Conservation (phyloP, 2,797 vertebrate genomes). For the Sandelia bainsii region DNA sequence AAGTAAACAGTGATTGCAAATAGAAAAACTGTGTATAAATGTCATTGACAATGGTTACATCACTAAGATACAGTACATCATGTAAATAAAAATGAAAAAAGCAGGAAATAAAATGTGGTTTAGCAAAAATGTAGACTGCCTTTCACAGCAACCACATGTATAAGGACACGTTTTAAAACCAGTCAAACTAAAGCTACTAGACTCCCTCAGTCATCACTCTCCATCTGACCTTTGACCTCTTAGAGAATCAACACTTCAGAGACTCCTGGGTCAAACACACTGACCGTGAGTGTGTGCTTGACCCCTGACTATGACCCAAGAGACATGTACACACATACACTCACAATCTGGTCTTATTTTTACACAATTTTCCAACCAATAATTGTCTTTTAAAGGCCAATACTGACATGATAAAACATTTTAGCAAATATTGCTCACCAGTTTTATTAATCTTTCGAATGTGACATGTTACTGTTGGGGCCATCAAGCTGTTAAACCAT, state of each 20-base stretch:
- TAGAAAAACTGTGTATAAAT: background rate
- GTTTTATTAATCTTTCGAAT: too few relatives aligned
- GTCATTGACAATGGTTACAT: background rate
- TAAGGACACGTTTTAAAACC: constrained; percentile 10
- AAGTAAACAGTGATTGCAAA: constrained; percentile 18
- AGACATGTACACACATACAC: constrained; percentile 1
- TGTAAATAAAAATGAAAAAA: background rate
- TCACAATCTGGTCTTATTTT: background rate
- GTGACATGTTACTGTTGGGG: too few relatives aligned
- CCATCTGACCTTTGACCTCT: constrained; percentile 61
- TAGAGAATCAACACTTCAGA: constrained; percentile 62
- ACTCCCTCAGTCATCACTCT: constrained; percentile 39
- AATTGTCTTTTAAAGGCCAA: background rate
- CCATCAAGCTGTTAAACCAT: background rate
- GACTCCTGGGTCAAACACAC: constrained; percentile 53
- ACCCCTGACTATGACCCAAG: constrained; percentile 42
- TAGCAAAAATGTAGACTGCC: background rate
- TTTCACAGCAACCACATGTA: constrained; percentile 7
- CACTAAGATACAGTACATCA: background rate
- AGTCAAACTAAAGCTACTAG: constrained; percentile 23
- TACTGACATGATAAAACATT: background rate
- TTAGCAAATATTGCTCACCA: background rate
- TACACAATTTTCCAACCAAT: background rate
- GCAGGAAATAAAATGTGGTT: background rate
- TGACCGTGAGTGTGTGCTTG: constrained; percentile 56